A percentile compares a stretch with the other conserved stretches of the same genome.
phyloP scores from a whole-genome alignment of 2,888 invertebrate species.

The Stegophylla sp. region DNA sequence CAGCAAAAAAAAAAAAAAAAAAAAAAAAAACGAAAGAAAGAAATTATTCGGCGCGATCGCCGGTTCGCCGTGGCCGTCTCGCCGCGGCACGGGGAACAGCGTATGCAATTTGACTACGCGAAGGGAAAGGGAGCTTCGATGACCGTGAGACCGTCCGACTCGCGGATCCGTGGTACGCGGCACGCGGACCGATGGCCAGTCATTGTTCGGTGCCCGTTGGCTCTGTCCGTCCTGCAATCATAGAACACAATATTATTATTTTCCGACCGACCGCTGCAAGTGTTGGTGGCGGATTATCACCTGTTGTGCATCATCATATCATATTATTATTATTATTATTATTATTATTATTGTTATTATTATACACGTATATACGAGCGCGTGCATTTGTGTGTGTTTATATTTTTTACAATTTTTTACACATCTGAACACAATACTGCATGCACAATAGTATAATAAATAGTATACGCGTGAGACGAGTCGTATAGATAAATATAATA shows the following conservation, averaged over 20 bases:
- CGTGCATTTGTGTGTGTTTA: not conserved
- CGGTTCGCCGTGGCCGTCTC: not conserved
- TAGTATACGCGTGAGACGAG: no score
- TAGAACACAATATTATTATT: not conserved
- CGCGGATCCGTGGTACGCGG: slow-evolving; percentile 24
- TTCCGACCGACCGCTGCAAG: not conserved
- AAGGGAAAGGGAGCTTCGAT: slow-evolving; percentile 46
- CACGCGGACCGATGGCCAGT: slow-evolving; percentile 38
- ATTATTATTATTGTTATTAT: no score
- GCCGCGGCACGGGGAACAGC: slow-evolving; percentile 31
- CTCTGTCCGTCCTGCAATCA: slow-evolving; percentile 36
- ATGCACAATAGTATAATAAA: no score
- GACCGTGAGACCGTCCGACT: slow-evolving; percentile 29
- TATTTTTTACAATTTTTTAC: not conserved
- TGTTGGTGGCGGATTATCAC: no score
- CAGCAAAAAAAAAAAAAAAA: no score
- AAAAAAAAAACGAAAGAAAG: no score
- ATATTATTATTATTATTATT: no score
- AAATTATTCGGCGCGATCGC: not conserved
- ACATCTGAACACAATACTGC: no score
- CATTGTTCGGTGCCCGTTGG: slow-evolving; percentile 59
- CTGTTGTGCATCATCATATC: no score
- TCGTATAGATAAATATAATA: no score
- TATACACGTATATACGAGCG: no score
- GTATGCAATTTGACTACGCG: slow-evolving; percentile 42